Evolutionary conservation across 1,140 invertebrate genomes (phyloP).

Genomic region (Centruroides vittatus): DNA sequence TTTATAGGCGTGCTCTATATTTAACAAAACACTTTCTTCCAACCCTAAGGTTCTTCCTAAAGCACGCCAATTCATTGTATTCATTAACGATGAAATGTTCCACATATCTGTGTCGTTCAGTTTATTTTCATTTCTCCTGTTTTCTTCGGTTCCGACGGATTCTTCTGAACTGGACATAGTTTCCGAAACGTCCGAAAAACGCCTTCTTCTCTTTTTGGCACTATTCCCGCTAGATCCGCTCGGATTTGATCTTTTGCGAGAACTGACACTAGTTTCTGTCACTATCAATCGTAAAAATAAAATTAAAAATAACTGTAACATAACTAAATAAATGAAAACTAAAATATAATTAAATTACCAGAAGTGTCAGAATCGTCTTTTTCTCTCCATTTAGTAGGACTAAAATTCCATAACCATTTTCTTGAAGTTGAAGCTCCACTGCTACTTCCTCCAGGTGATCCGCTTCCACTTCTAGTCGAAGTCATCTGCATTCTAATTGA

Average conservation of each 20-base stretch:
- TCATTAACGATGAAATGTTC: conserved; percentile 19
- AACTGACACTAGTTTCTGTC: background rate
- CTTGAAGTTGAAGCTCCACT: conserved; percentile 1
- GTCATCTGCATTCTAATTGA: conserved; percentile 11
- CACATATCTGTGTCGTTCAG: conserved; percentile 20
- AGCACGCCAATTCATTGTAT: conserved; percentile 18
- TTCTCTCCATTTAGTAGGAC: background rate
- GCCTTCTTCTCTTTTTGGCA: background rate
- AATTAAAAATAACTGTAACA: background rate
- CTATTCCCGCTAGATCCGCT: background rate
- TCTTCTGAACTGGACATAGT: conserved; percentile 4
- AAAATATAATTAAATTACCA: background rate
- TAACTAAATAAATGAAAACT: background rate
- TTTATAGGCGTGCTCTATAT: conserved; percentile 21
- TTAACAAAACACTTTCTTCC: conserved; percentile 20
- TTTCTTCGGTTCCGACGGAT: background rate
- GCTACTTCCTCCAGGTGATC: background rate
- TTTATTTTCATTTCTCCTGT: background rate
- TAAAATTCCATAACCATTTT: background rate
- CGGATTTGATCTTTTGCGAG: conserved; percentile 1
- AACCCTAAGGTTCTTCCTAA: conserved; percentile 22
- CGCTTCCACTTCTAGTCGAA: background rate
- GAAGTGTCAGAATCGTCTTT: background rate
- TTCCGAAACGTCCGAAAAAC: conserved; percentile 1
- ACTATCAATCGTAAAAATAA: background rate